Evolutionary conservation across 2,888 invertebrate genomes (phyloP), one percentile per base, ranked within the genome.

Genomic region (Drosophila fungiperda): DNA sequence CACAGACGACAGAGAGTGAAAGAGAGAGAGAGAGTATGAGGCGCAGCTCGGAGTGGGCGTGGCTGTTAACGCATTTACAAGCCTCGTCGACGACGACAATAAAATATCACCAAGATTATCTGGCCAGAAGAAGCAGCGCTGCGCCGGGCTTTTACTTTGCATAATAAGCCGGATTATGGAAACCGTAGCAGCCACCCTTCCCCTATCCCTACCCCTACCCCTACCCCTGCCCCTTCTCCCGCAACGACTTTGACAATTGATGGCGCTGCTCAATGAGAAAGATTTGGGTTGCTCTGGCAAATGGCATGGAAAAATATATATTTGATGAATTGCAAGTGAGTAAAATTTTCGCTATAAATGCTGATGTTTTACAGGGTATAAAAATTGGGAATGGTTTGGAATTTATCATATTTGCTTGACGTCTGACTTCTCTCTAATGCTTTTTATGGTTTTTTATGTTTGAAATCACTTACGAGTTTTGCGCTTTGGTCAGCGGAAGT

Each of bases 1-100:
- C 52, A 54, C 58, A 23, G 20, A 20, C 52, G 53, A 15, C 26
- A 1, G 23, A 20, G 23, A 54, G 0, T 29, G 29, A 11, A 40
- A n/a, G 7, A 48, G 29, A 45, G 7, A 15, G 20, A 2, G 55
- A 17, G 8, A 29, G 32, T 36, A 7, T n/a, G 12, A 0, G 23
- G 15, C 9, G 9, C 15, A 20, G 42, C 42, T 29, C 52, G 38
- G 48, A 9, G 42, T 20, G 20, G 38, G 85, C 68, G 70, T 58
- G 66, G 65, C 89, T 84, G 90, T 89, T 90, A 87, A 87, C 87
- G 78, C 90, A 84, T 87, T 87, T 87, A 85, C 90, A 87, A 90
- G 87, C 71, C 71, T 72, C 63, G 69, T 59, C 76, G 76, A 82
- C 82, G 77, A 88, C 80, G 80, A 76, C 90, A 89, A 82, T 87